Percentiles rank a stretch among this genome's conserved stretches.
These are phyloP conservation scores for Protobothrops flavoviridis DNA, from an alignment of 2,113 vertebrate species.

Conservation along the genomic window DNA sequence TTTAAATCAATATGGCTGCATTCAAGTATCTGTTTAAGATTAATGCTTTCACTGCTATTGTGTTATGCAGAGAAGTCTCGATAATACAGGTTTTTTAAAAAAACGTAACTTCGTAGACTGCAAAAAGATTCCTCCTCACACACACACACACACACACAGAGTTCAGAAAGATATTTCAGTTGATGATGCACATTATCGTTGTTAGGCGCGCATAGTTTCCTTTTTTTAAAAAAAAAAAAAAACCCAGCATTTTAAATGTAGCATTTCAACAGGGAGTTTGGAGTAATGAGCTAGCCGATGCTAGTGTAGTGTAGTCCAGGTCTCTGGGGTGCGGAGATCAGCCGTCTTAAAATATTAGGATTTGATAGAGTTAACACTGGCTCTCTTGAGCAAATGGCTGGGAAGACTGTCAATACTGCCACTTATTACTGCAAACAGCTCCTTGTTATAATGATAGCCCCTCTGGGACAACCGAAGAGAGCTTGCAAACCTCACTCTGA, in stretches of 20 bases:
- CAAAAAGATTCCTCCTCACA: accelerated
- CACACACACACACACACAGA: background rate
- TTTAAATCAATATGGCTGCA: background rate
- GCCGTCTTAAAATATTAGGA: slow-evolving; percentile 88
- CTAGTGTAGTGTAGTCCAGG: slow-evolving; percentile 67
- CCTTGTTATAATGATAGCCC: slow-evolving; percentile 85
- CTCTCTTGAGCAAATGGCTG: slow-evolving; percentile 92
- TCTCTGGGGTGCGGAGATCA: slow-evolving; percentile 85
- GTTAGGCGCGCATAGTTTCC: background rate
- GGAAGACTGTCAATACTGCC: slow-evolving; percentile 90
- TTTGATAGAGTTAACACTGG: slow-evolving; percentile 82
- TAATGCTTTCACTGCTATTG: background rate
- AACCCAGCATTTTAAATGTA: slow-evolving; percentile 56
- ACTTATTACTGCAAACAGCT: slow-evolving; percentile 92
- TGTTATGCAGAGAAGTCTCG: background rate
- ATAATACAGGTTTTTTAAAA: background rate
- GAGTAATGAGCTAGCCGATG: slow-evolving; percentile 66
- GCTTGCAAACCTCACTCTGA: slow-evolving; percentile 55
- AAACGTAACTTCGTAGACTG: accelerated
- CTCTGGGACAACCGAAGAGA: slow-evolving; percentile 77
- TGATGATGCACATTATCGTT: background rate
- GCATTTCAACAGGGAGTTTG: slow-evolving; percentile 58
- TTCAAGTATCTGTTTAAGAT: background rate
- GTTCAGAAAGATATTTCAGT: background rate
- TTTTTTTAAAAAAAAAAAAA: slow-evolving; percentile 7